phyloP scores from a whole-genome alignment of 2,888 invertebrate species.

The Cepaea hortensis region DNA sequence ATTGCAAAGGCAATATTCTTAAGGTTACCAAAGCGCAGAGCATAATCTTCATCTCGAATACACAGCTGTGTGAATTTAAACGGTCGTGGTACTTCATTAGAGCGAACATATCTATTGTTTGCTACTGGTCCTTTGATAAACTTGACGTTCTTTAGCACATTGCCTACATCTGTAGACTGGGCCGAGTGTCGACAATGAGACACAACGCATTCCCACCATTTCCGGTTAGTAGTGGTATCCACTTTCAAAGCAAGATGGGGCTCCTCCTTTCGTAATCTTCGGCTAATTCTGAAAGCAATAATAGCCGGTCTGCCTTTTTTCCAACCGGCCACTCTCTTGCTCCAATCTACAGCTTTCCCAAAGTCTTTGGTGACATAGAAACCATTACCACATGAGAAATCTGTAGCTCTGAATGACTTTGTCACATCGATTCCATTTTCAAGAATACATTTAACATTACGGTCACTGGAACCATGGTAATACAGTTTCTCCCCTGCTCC shows the following conservation, averaged over 20 bases:
- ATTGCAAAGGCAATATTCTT: constrained; percentile 15
- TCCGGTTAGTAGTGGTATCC: not conserved
- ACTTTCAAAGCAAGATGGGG: not conserved
- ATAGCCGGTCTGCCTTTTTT: not conserved
- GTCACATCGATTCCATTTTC: constrained; percentile 12
- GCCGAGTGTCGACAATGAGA: not conserved
- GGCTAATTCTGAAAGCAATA: constrained; percentile 12
- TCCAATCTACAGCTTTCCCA: not conserved
- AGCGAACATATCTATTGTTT: not conserved
- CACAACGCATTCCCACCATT: constrained; percentile 1
- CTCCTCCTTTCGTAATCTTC: not conserved
- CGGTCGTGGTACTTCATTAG: not conserved
- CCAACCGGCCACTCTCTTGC: not conserved
- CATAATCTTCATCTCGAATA: constrained; percentile 16
- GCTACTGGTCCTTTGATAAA: not conserved
- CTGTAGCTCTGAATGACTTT: not conserved
- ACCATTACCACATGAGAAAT: not conserved
- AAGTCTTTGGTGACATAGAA: constrained; percentile 18
- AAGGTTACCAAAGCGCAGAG: constrained; percentile 8
- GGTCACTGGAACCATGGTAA: not conserved
- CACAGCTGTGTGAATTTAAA: constrained; percentile 9
- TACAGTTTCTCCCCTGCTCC: not conserved
- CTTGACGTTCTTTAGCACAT: not conserved
- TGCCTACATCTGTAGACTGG: not conserved
- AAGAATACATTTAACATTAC: not conserved